Evolutionary conservation across 2,797 vertebrate genomes (phyloP).

Genomic region (Ibycter americanus): DNA sequence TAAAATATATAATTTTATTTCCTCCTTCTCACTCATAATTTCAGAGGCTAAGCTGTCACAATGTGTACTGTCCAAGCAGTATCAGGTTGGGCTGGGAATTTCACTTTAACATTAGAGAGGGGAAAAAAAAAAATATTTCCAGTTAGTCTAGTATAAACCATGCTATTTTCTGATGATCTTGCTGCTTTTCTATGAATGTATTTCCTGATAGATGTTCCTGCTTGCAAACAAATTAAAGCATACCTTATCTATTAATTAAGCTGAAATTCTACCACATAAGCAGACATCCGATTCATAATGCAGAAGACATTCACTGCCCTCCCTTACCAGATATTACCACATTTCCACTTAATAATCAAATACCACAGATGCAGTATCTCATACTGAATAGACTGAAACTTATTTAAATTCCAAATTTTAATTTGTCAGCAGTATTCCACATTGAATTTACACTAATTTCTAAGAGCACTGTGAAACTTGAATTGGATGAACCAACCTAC

Average conservation of each 20-base stretch:
- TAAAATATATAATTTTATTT: background rate
- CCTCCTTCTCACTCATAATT: background rate
- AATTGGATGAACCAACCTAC: background rate
- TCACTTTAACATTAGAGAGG: background rate
- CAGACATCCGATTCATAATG: background rate
- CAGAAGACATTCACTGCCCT: background rate
- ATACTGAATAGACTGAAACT: background rate
- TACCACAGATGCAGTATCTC: background rate
- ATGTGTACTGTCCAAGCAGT: background rate
- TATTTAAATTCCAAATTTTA: conserved; percentile 32
- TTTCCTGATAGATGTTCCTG: background rate
- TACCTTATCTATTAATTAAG: background rate
- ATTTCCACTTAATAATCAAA: conserved; percentile 22
- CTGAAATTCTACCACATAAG: background rate
- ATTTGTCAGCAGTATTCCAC: conserved; percentile 19
- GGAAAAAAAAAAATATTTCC: background rate
- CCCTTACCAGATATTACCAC: background rate
- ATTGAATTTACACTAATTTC: conserved; percentile 35
- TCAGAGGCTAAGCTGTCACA: background rate
- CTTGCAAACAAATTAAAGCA: background rate
- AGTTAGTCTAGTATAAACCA: background rate
- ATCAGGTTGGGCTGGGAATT: background rate
- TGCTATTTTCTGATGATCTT: background rate
- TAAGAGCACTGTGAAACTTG: background rate
- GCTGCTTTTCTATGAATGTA: background rate